Percentiles rank a stretch among this genome's conserved stretches.
These are phyloP conservation scores for Aphidius ervi DNA, from an alignment of 1,140 invertebrate species.

Conservation along the genomic window DNA sequence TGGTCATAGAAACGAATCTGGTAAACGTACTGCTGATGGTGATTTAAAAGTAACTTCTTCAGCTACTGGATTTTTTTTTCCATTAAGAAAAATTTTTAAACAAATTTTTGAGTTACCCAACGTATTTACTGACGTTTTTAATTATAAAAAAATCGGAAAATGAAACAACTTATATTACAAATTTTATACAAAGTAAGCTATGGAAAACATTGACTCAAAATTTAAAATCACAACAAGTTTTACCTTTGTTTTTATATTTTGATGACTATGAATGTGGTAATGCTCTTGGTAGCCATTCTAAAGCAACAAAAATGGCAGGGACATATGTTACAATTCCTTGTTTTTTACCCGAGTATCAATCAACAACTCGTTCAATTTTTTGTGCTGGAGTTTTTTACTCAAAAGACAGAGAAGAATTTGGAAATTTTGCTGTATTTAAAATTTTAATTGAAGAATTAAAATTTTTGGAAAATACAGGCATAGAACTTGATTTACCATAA, in stretches of 20 bases:
- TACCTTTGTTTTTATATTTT: not conserved
- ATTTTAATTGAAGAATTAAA: not conserved
- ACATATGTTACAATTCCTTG: not conserved
- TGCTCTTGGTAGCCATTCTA: not conserved
- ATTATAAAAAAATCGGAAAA: constrained; percentile 19
- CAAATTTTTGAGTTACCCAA: constrained; percentile 10
- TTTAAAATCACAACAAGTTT: not conserved
- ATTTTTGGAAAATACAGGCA: not conserved
- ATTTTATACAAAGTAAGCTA: constrained; percentile 23
- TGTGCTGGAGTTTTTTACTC: not conserved
- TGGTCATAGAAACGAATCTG: too few relatives aligned
- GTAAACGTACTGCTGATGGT: too few relatives aligned
- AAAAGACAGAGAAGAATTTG: not conserved
- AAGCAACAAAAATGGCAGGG: not conserved
- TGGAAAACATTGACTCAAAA: constrained; percentile 5
- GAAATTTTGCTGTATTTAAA: not conserved
- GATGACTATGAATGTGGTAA: not conserved
- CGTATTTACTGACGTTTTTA: constrained; percentile 16
- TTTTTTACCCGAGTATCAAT: not conserved
- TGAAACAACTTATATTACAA: constrained; percentile 13
- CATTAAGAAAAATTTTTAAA: not conserved
- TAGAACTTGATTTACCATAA: not conserved
- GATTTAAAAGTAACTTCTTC: too few relatives aligned
- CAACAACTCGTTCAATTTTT: not conserved
- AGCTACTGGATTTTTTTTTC: not conserved